Percentiles rank a stretch among this genome's conserved stretches.
These are phyloP conservation scores for Bubo scandiacus DNA, from an alignment of 2,113 vertebrate genomes.

Conservation along the genomic window DNA sequence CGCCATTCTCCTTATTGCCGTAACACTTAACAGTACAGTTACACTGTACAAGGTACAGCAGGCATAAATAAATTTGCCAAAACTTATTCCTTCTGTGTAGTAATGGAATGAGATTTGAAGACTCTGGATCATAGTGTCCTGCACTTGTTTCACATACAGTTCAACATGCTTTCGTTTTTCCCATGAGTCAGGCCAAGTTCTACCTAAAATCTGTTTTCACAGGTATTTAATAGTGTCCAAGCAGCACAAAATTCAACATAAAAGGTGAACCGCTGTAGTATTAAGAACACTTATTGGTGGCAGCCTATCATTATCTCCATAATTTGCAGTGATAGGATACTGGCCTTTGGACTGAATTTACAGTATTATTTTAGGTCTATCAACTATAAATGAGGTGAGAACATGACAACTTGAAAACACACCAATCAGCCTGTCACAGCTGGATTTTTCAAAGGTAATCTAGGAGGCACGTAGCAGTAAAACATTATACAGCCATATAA, in stretches of 20 bases:
- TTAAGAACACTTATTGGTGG: not conserved
- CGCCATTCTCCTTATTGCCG: not conserved
- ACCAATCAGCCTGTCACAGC: not conserved
- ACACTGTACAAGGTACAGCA: rapidly evolving
- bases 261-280: not conserved
- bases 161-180: not conserved
- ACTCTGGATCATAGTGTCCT: not conserved
- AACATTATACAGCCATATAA: not conserved
- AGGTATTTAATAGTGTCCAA: not conserved
- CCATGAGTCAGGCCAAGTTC: not conserved
- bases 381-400: not conserved
- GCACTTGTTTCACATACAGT: not conserved
- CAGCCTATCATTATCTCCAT: not conserved
- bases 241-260: not conserved
- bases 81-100: not conserved
- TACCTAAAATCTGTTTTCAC: not conserved
- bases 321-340: not conserved
- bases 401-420: not conserved
- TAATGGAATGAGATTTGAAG: not conserved
- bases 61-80: not conserved
- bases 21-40: not conserved
- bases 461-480: not conserved
- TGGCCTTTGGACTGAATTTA: slow-evolving; percentile 29
- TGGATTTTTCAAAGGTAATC: not conserved
- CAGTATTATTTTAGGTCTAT: not conserved